These are phyloP conservation scores for Meta bourneti DNA, from an alignment of 2,888 invertebrate genomes.

Conservation along the genomic window DNA sequence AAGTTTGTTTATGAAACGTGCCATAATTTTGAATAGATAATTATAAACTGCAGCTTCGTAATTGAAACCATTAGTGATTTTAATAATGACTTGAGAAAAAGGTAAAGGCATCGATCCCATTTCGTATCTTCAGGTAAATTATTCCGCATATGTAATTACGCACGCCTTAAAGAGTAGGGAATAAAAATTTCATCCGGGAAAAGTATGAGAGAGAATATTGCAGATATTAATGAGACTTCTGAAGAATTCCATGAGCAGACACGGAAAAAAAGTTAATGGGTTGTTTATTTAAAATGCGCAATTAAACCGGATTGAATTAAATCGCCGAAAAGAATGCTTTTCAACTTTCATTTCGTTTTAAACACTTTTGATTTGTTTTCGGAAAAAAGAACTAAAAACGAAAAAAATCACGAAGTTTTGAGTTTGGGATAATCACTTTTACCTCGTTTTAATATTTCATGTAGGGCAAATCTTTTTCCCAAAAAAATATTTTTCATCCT, in stretches of 20 bases:
- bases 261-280: conserved; percentile 9
- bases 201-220: not conserved
- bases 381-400: not conserved
- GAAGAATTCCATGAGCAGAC: not conserved
- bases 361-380: conserved; percentile 5
- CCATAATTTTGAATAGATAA: not conserved
- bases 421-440: not conserved
- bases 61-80: not conserved
- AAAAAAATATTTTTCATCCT: not conserved
- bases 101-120: not conserved
- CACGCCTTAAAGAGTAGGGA: not conserved
- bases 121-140: not conserved
- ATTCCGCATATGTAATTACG: not conserved
- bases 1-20: not conserved
- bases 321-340: not conserved
- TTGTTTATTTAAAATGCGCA: not conserved
- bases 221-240: not conserved
- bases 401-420: conserved; percentile 4
- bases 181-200: not conserved
- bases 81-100: not conserved
- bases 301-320: not conserved
- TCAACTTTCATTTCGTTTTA: not conserved
- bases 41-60: not conserved
- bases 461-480: not conserved
- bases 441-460: not conserved